Base-by-base conservation (phyloP, 2,888 invertebrate species). In the Anthrax anthrax region DNA sequence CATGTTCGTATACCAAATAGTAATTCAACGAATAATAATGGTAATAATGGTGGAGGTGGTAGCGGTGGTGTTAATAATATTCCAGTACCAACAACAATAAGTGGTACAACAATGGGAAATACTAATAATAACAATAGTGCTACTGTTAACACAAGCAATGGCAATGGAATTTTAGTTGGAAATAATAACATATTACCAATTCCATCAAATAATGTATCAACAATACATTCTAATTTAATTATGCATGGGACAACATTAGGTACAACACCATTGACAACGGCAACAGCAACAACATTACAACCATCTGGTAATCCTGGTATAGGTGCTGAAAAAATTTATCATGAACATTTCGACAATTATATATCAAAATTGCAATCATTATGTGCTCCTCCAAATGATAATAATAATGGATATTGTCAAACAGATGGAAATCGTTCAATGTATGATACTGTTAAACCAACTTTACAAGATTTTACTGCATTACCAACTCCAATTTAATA, bases 271-370 rank as follows among this genome's bases (percentile, higher is more conserved):
- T n/a, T n/a, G n/a, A 39, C 43, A 23, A 56, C 57, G 6, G 60
- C 59, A 27, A 57, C 51, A 18, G 3, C 23, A 39, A 32, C 29
- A 32, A 12, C 12, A 32, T 13, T n/a, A 19, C 29, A 3, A 37
- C 19, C 42, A 34, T 66, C 70, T 2, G 29, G 44, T 23, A 14
- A 8, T 16, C 12, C 23, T 27, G 27, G 40, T 16, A 64, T 72
- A 14, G 46, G 46, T 18, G 77, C 73, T 38, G 81, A 82, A 54
- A 81, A 83, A 60, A 78, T 84, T 51, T 80, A 80, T 39, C 86
- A 85, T 62, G 91, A 91, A 62, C 90, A 90, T 70, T 89, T 94
- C 68, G 91, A 92, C 71, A 86, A 85, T 55, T 92, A 91, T 70
- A 78, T 94, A 60, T 87, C 84, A 56, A 91, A 90, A 65, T 75